Evolutionary conservation across 2,888 invertebrate genomes (phyloP).

Genomic region (Chymomyza amoena): DNA sequence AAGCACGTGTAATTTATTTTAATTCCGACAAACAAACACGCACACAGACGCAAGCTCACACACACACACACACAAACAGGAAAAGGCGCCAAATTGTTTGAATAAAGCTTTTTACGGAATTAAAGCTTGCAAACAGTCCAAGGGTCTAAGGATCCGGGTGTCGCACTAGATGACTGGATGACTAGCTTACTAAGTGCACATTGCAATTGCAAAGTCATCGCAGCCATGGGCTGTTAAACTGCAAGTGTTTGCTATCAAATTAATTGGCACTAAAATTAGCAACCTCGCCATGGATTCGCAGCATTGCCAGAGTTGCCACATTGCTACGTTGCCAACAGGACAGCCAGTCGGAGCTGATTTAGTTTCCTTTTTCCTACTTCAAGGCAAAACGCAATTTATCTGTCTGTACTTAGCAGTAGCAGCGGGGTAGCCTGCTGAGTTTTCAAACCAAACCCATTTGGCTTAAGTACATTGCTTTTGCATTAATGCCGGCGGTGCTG

Average conservation of each 20-base stretch:
- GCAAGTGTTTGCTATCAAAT: constrained; percentile 70
- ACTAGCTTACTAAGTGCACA: constrained; percentile 4
- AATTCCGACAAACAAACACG: constrained; percentile 38
- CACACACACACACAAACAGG: constrained; percentile 19
- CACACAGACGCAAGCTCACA: constrained; percentile 15
- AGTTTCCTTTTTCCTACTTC: constrained; percentile 23
- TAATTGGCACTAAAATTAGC: constrained; percentile 73
- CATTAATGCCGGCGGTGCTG: constrained; percentile 61
- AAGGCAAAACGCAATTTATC: constrained; percentile 11
- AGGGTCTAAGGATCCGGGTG: not conserved
- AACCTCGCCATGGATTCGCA: constrained; percentile 62
- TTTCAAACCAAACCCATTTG: constrained; percentile 49
- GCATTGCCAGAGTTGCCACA: constrained; percentile 56
- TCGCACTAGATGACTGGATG: constrained; percentile 6
- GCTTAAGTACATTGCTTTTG: constrained; percentile 70
- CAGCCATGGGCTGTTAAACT: constrained; percentile 37
- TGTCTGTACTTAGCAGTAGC: constrained; percentile 41
- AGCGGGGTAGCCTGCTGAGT: constrained; percentile 42
- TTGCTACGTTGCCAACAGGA: not conserved
- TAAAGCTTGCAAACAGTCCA: constrained; percentile 41
- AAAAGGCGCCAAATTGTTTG: constrained; percentile 38
- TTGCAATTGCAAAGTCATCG: constrained; percentile 25
- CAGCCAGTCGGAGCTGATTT: constrained; percentile 35
- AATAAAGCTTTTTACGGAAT: constrained; percentile 65
- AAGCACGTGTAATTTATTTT: constrained; percentile 68